phyloP scores from a whole-genome alignment of 2,797 vertebrate species.

The Sorex maritimensis region DNA sequence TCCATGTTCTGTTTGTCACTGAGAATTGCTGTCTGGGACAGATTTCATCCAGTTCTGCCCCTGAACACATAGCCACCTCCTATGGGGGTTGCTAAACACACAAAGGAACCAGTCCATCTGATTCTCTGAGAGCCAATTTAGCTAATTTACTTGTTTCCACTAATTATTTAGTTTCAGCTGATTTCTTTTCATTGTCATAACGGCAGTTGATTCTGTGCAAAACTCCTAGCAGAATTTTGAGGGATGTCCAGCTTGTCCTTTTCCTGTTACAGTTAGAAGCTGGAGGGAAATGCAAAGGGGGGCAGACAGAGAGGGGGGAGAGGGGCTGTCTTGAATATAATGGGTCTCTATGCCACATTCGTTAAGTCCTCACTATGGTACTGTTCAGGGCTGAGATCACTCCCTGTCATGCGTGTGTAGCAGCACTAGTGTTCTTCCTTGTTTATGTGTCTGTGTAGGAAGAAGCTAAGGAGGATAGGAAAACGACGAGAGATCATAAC shows the following conservation, averaged over 20 bases:
- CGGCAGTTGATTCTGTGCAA: slow-evolving; percentile 34
- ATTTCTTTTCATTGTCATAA: slow-evolving; percentile 65
- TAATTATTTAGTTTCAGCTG: slow-evolving; percentile 74
- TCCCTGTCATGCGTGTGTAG: not conserved
- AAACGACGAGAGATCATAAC: too few species aligned
- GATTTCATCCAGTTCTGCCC: slow-evolving; percentile 36
- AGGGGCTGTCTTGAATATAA: not conserved
- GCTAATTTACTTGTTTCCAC: slow-evolving; percentile 68
- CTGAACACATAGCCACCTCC: not conserved
- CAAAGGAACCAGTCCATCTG: slow-evolving; percentile 23
- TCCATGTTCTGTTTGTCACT: not conserved
- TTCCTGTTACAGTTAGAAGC: slow-evolving; percentile 9
- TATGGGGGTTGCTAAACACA: slow-evolving; percentile 17
- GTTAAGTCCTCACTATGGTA: too few species aligned
- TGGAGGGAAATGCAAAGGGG: not conserved
- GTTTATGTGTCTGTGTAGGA: not conserved
- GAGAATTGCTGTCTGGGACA: not conserved
- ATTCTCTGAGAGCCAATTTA: slow-evolving; percentile 64
- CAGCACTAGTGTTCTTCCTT: not conserved
- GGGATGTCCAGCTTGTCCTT: slow-evolving; percentile 12
- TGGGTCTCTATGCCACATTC: not conserved
- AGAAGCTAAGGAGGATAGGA: too few species aligned
- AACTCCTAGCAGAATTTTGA: slow-evolving; percentile 32
- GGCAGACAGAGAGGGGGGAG: not conserved
- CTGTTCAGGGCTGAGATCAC: too few species aligned